Evolutionary conservation across 2,797 vertebrate species (phyloP).

Genomic region (Takifugu ocellatus): DNA sequence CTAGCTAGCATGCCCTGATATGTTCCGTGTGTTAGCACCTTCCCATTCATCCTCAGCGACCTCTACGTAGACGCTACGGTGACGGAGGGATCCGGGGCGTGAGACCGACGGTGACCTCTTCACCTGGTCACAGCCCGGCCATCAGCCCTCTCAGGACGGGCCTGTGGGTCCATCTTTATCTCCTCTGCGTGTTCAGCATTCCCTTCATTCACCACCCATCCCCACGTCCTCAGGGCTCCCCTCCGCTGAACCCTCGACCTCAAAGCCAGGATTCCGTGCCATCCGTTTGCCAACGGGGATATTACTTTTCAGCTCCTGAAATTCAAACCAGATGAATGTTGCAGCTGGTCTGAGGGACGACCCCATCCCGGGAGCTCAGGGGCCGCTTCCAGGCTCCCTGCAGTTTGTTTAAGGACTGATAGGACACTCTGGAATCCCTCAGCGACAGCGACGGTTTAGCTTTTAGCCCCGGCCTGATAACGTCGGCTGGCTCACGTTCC

Average conservation of each 20-base stretch:
- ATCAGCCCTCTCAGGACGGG: constrained; percentile 32
- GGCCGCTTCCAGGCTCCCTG: constrained; percentile 60
- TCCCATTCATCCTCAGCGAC: constrained; percentile 1
- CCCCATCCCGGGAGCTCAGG: constrained; percentile 55
- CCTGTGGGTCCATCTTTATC: constrained; percentile 48
- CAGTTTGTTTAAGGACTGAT: constrained; percentile 65
- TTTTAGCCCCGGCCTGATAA: constrained; percentile 29
- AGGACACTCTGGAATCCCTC: constrained; percentile 53
- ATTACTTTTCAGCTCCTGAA: constrained; percentile 79
- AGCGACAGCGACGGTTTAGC: constrained; percentile 38
- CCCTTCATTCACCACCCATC: constrained; percentile 41
- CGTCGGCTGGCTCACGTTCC: constrained; percentile 23
- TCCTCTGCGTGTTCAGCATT: constrained; percentile 40
- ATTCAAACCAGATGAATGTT: constrained; percentile 74
- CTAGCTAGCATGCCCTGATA: no score
- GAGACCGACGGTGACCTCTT: constrained; percentile 52
- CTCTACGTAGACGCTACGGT: constrained; percentile 20
- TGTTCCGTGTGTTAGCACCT: not conserved
- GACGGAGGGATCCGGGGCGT: constrained; percentile 18
- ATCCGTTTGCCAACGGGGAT: constrained; percentile 75
- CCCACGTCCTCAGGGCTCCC: constrained; percentile 32
- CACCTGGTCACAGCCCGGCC: constrained; percentile 44
- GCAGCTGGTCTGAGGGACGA: constrained; percentile 69
- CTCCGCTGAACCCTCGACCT: constrained; percentile 63
- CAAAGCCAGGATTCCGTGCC: constrained; percentile 44